phyloP scores from a whole-genome alignment of 1,140 invertebrate genomes.

The Apis dorsata region DNA sequence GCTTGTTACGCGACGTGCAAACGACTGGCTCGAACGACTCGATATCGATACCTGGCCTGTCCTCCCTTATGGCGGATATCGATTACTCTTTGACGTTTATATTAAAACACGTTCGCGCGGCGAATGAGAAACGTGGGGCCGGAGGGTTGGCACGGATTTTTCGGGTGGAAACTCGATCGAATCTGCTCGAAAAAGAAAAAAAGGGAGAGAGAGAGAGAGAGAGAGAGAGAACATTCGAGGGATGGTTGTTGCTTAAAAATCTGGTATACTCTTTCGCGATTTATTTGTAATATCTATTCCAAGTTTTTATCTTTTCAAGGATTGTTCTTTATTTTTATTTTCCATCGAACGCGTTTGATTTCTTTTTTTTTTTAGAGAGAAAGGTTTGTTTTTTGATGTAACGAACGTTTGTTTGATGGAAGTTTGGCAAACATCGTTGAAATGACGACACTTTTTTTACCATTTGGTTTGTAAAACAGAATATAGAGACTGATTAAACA shows the following conservation, averaged over 20 bases:
- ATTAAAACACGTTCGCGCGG: slow-evolving; percentile 55
- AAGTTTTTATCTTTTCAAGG: no score
- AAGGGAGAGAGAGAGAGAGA: no score
- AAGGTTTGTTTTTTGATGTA: not conserved
- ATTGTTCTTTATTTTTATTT: no score
- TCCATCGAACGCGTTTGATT: no score
- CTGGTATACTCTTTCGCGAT: not conserved
- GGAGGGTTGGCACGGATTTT: slow-evolving; percentile 17
- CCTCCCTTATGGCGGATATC: slow-evolving; percentile 53
- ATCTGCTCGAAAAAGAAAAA: slow-evolving; percentile 7
- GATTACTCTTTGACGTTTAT: slow-evolving; percentile 60
- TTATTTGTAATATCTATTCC: not conserved
- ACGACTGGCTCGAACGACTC: slow-evolving; percentile 36
- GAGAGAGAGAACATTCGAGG: no score
- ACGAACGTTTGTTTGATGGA: not conserved
- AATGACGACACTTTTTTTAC: not conserved
- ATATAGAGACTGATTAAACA: not conserved
- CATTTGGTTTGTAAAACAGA: no score
- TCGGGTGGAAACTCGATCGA: slow-evolving; percentile 41
- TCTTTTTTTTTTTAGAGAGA: no score
- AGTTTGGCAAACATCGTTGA: not conserved
- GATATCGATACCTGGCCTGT: slow-evolving; percentile 18
- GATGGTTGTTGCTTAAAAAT: slow-evolving; percentile 15
- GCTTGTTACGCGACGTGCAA: slow-evolving; percentile 32
- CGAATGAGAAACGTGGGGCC: slow-evolving; percentile 38